Conservation (phyloP, 2,113 vertebrate species). For the Leucoraja erinaceus region DNA sequence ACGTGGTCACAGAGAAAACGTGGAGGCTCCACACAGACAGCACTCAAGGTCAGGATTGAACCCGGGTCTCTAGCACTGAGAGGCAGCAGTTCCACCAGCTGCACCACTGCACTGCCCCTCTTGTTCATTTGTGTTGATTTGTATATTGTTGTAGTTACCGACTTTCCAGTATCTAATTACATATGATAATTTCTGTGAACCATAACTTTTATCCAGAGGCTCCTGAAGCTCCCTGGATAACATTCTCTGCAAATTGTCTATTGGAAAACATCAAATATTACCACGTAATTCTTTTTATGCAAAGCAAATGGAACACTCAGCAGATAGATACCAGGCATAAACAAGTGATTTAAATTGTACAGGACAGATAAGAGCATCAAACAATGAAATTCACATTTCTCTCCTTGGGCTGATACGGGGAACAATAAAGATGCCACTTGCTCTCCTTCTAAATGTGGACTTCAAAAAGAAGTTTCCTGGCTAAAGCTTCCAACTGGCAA, state of each 20-base stretch:
- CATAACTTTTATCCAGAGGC: background rate
- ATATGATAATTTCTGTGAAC: too few relatives aligned
- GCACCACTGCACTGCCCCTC: background rate
- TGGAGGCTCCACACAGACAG: too few relatives aligned
- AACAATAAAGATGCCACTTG: background rate
- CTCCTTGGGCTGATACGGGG: background rate
- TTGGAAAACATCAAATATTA: background rate
- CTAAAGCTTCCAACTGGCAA: background rate
- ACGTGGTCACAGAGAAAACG: too few relatives aligned
- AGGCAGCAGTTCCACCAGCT: too few relatives aligned
- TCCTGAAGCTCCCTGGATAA: background rate
- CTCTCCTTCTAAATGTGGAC: background rate
- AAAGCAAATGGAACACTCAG: background rate
- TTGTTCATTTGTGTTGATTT: background rate
- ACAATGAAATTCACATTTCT: background rate
- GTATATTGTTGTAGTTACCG: background rate
- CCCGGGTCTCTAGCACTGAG: too few relatives aligned
- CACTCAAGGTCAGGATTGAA: too few relatives aligned
- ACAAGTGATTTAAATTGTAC: background rate
- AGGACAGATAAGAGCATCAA: background rate
- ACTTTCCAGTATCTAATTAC: background rate
- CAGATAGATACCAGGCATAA: background rate
- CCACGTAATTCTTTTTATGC: background rate
- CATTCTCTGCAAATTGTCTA: background rate
- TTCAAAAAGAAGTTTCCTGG: conserved; percentile 10